Percentiles rank a stretch among this genome's conserved stretches.
phyloP scores from a whole-genome alignment of 1,140 invertebrate genomes.

The Aplysia californica region DNA sequence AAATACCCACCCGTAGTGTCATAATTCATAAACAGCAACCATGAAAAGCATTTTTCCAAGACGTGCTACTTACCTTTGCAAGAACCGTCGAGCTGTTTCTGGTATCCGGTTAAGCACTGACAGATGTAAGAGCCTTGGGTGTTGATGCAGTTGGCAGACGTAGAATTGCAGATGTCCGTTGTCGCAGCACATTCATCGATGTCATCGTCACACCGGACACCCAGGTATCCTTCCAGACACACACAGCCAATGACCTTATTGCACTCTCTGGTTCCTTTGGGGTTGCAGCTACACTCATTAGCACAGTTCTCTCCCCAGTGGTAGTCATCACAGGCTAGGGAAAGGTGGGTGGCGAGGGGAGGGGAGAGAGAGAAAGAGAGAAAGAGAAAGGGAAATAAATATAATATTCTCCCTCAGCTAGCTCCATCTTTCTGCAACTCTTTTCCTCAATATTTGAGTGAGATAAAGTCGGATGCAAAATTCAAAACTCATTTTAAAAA shows the following conservation, averaged over 20 bases:
- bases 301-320: slow-evolving; percentile 36
- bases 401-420: too few relatives aligned
- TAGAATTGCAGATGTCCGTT: not conserved
- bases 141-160: slow-evolving; percentile 14
- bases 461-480: too few relatives aligned
- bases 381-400: too few relatives aligned
- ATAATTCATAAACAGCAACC: too few relatives aligned
- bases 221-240: slow-evolving; percentile 34
- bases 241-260: slow-evolving; percentile 28
- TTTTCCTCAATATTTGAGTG: too few relatives aligned
- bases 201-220: slow-evolving; percentile 24
- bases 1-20: too few relatives aligned
- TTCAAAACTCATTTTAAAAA: too few relatives aligned
- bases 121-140: slow-evolving; percentile 14
- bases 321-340: slow-evolving; percentile 25
- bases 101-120: slow-evolving; percentile 16
- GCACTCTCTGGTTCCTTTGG: slow-evolving; percentile 9
- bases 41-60: too few relatives aligned
- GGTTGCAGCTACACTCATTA: slow-evolving; percentile 26
- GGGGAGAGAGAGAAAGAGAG: too few relatives aligned
- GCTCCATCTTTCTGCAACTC: too few relatives aligned
- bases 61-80: too few relatives aligned
- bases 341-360: too few relatives aligned
- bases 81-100: not conserved
- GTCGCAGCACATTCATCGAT: slow-evolving; percentile 27